These are phyloP conservation scores for Anneissia japonica DNA, from an alignment of 35 echinoderm and acorn worm species.

Conservation along the genomic window DNA sequence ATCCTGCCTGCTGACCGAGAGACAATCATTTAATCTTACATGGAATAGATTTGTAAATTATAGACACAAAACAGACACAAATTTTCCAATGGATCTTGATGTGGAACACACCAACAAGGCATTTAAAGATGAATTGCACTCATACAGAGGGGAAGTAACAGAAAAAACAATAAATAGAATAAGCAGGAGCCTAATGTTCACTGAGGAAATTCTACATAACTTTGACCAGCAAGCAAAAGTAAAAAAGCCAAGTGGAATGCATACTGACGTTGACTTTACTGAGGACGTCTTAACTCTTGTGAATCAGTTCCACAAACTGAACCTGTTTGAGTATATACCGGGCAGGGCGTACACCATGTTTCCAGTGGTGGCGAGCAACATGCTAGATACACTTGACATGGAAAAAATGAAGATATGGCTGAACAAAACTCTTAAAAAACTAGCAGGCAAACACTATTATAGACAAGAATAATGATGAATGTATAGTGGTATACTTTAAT, in stretches of 20 bases:
- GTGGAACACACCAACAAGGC: constrained; percentile 49
- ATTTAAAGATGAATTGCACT: constrained; percentile 31
- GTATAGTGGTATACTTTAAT: too few species aligned
- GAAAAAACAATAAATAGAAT: constrained; percentile 38
- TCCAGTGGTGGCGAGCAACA: background rate
- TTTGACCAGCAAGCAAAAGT: background rate
- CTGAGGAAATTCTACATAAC: background rate
- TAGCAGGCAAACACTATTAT: background rate
- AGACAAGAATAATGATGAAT: too few species aligned
- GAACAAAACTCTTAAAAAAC: background rate
- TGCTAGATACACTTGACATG: background rate
- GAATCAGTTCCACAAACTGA: background rate
- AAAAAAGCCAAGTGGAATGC: background rate
- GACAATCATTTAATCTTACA: constrained; percentile 17
- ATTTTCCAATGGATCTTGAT: constrained; percentile 34
- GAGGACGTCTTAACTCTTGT: background rate
- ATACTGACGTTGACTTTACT: background rate
- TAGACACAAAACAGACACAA: constrained; percentile 18
- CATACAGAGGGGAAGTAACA: constrained; percentile 31
- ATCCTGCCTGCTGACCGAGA: constrained; percentile 46
- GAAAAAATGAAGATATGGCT: background rate
- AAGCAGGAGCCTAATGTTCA: background rate
- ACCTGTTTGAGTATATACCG: background rate
- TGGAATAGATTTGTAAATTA: constrained; percentile 48
- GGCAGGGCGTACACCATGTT: background rate